Conservation (phyloP, 2,113 vertebrate genomes). For the Oenanthe melanoleuca region DNA sequence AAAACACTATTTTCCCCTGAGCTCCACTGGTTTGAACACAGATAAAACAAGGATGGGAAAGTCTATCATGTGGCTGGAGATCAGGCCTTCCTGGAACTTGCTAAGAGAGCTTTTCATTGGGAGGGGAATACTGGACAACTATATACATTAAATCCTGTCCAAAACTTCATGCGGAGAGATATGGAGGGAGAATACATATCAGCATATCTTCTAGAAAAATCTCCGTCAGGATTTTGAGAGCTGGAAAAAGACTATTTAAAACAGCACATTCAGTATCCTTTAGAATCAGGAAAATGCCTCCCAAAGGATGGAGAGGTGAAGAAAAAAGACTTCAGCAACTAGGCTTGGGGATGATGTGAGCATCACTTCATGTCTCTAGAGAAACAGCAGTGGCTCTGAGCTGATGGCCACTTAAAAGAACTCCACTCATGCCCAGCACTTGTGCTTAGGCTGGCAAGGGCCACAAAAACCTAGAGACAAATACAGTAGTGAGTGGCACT, state of each 20-base stretch:
- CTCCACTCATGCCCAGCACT: background rate
- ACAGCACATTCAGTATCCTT: background rate
- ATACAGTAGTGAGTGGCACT: background rate
- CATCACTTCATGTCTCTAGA: background rate
- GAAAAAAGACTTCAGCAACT: background rate
- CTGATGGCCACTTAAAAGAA: background rate
- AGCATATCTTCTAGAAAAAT: background rate
- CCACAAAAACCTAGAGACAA: background rate
- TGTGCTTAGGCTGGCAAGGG: background rate
- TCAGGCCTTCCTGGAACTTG: background rate
- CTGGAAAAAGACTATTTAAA: background rate
- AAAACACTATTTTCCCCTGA: background rate
- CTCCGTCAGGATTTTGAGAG: background rate
- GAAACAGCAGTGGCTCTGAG: background rate
- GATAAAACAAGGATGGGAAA: background rate
- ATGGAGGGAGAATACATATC: background rate
- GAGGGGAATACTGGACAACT: background rate
- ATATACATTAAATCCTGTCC: background rate
- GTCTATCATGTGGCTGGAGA: background rate
- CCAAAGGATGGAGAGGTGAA: background rate
- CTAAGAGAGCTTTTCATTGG: background rate
- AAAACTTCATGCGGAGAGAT: background rate
- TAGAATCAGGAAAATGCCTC: background rate
- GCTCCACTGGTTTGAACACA: background rate
- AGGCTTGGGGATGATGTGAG: background rate